These are phyloP conservation scores for Limenitis camilla DNA, from an alignment of 2,888 invertebrate species.

Conservation along the genomic window DNA sequence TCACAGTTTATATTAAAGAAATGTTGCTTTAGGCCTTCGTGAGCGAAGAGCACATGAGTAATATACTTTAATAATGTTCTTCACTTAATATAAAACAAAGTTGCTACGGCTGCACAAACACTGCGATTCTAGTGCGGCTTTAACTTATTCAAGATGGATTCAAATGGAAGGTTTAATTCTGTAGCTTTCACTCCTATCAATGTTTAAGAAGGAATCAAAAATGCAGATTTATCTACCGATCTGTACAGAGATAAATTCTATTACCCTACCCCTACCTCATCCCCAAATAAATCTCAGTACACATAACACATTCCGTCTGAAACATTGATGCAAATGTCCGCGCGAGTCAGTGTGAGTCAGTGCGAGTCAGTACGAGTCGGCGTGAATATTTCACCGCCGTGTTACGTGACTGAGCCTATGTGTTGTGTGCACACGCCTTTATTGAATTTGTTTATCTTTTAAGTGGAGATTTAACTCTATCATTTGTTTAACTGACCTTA, in stretches of 20 bases:
- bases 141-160: too few species aligned
- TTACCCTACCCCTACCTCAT: not conserved
- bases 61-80: too few species aligned
- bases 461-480: not conserved
- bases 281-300: not conserved
- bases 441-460: slow-evolving; percentile 1
- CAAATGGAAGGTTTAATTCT: too few species aligned
- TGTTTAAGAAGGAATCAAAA: too few species aligned
- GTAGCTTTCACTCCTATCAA: too few species aligned
- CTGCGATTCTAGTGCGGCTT: too few species aligned
- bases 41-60: too few species aligned
- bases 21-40: too few species aligned
- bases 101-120: too few species aligned
- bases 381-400: slow-evolving; percentile 1
- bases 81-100: too few species aligned
- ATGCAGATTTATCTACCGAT: too few species aligned
- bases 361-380: not conserved
- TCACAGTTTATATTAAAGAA: too few species aligned
- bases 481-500: not conserved
- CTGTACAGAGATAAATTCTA: slow-evolving; percentile 1
- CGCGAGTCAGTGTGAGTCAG: not conserved
- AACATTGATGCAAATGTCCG: slow-evolving; percentile 14
- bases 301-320: slow-evolving; percentile 2
- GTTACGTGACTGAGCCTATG: not conserved
- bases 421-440: not conserved